Evolutionary conservation across 2,888 invertebrate species (phyloP).

Genomic region (Allolobophora icterica): DNA sequence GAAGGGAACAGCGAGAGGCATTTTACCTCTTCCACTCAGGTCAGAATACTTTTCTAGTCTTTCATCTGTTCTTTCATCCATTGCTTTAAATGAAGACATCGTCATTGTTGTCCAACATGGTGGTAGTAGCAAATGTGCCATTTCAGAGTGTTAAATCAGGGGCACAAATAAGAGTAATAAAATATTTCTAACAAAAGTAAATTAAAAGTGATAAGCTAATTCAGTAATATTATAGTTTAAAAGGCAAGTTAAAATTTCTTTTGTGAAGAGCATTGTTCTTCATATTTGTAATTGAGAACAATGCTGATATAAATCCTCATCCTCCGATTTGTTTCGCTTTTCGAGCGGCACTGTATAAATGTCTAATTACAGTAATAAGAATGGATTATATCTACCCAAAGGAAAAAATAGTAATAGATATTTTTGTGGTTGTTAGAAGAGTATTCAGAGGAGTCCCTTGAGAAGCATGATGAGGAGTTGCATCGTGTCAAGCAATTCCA

Average conservation of each 20-base stretch:
- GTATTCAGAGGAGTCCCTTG: slow-evolving; percentile 32
- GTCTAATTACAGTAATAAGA: no score
- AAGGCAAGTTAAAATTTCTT: neutral
- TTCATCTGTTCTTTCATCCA: neutral
- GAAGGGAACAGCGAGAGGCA: slow-evolving; percentile 18
- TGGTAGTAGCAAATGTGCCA: neutral
- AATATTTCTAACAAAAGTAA: neutral
- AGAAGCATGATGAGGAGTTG: slow-evolving; percentile 36
- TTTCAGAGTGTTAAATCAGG: neutral
- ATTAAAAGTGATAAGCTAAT: neutral
- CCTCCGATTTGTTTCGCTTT: no score
- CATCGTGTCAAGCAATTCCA: slow-evolving; percentile 22
- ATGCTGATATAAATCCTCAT: neutral
- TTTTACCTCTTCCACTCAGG: slow-evolving; percentile 19
- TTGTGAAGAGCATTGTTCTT: no score
- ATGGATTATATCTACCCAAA: neutral
- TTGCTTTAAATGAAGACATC: neutral
- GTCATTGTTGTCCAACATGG: neutral
- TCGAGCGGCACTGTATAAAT: neutral
- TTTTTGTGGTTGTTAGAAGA: slow-evolving; percentile 13
- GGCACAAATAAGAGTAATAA: neutral
- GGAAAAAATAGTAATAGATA: no score
- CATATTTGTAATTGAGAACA: neutral
- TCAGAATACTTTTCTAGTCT: neutral
- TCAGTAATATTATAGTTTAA: neutral